These are phyloP conservation scores for Hippocampus kuda DNA, from an alignment of 2,797 vertebrate species.

Conservation along the genomic window DNA sequence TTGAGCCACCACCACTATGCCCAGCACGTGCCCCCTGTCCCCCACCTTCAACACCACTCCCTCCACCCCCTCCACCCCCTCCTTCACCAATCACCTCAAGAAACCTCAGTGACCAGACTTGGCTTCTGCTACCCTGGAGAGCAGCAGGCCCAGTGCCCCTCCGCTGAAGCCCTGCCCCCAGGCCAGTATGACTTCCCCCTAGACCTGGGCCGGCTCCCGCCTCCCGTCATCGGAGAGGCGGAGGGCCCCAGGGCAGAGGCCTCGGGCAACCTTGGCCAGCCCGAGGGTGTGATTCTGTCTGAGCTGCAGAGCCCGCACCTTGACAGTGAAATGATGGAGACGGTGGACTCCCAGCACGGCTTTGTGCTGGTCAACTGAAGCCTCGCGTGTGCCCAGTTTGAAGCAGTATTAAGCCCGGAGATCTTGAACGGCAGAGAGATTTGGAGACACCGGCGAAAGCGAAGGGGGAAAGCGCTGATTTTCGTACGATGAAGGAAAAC, in stretches of 20 bases:
- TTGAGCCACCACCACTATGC: conserved; percentile 63
- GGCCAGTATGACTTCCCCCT: conserved; percentile 71
- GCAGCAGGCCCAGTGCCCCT: conserved; percentile 47
- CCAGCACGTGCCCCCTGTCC: conserved; percentile 44
- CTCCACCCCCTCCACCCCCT: conserved; percentile 51
- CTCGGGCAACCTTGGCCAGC: conserved; percentile 45
- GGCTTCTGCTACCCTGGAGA: conserved; percentile 71
- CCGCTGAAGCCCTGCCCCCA: conserved; percentile 59
- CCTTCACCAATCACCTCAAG: conserved; percentile 43
- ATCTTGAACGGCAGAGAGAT: conserved; percentile 37
- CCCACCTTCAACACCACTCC: conserved; percentile 47
- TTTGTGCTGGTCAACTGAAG: conserved; percentile 90
- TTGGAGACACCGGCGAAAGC: conserved; percentile 43
- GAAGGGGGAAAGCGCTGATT: conserved; percentile 46
- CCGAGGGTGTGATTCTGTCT: conserved; percentile 64
- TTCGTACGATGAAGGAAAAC: conserved; percentile 47
- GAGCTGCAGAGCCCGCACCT: conserved; percentile 77
- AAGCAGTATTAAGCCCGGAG: conserved; percentile 57
- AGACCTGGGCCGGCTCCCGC: conserved; percentile 56
- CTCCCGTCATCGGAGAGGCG: conserved; percentile 30
- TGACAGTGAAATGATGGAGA: conserved; percentile 98
- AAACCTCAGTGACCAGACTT: conserved; percentile 37
- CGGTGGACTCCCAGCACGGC: conserved; percentile 91
- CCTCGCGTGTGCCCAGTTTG: conserved; percentile 3
- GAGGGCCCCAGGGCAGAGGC: conserved; percentile 19